Evolutionary conservation across 2,888 invertebrate genomes (phyloP), one percentile per base, ranked within the genome.

Genomic region (Caenorhabditis angaria): DNA sequence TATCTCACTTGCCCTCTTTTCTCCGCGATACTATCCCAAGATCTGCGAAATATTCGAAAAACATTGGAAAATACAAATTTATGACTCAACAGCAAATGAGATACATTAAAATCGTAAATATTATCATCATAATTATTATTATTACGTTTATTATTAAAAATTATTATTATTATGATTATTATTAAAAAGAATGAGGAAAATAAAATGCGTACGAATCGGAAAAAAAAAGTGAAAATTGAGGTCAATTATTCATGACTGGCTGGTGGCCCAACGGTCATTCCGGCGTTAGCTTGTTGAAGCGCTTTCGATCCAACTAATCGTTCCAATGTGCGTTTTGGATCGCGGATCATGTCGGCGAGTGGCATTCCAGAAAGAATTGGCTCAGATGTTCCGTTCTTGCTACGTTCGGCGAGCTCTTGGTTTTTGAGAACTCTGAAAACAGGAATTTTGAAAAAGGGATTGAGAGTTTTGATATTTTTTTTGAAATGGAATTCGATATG

Each of bases 401-500:
- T 74, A 56, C 80, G 77, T 69, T 80, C 76, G 35, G 70, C 73
- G 48, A 78, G 58, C 63, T 87, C 85, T 59, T 86, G 82, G 75
- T 87, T 87, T 73, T 87, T 87, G 41, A 87, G 78, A 12, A 87
- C 87, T 64, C 78, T 78, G 67, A 57, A 76, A 77, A 41, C n/a
- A n/a, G n/a, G n/a, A n/a, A n/a, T n/a, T n/a, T n/a, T n/a, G n/a
- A n/a, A n/a, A n/a, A n/a, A n/a, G n/a, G n/a, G n/a, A n/a, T n/a
- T n/a, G n/a, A n/a, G n/a, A n/a, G n/a, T n/a, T n/a, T n/a, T n/a
- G n/a, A n/a, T n/a, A n/a, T n/a, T n/a, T n/a, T n/a, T n/a, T n/a
- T n/a, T n/a, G n/a, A n/a, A n/a, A n/a, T n/a, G n/a, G n/a, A n/a
- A n/a, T n/a, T n/a, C n/a, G n/a, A n/a, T n/a, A n/a, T n/a, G n/a